A percentile compares a stretch with the other conserved stretches of the same genome.
phyloP scores from a whole-genome alignment of 2,888 invertebrate genomes.

The Chymomyza amoena region DNA sequence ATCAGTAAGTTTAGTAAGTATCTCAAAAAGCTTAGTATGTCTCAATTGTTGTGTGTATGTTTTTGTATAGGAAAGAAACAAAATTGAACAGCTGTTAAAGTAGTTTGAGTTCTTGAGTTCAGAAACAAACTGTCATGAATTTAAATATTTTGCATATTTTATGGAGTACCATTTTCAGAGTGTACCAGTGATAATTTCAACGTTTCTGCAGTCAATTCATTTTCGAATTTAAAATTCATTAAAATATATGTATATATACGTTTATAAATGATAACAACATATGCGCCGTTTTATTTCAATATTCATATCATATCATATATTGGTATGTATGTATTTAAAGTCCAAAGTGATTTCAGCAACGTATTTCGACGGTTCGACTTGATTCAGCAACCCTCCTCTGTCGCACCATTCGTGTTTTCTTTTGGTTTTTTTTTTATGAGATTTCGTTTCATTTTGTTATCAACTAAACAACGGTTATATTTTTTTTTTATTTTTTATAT shows the following conservation, averaged over 20 bases:
- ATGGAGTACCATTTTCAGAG: constrained; percentile 20
- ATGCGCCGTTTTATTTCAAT: constrained; percentile 12
- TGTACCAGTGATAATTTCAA: constrained; percentile 51
- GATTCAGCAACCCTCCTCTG: constrained; percentile 68
- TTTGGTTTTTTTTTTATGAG: constrained; percentile 28
- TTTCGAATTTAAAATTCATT: constrained; percentile 27
- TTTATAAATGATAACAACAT: constrained; percentile 9
- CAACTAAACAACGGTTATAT: constrained; percentile 63
- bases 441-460: constrained; percentile 35
- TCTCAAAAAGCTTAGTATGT: constrained; percentile 66
- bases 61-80: constrained; percentile 60
- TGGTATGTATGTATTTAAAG: constrained; percentile 45
- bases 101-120: constrained; percentile 43
- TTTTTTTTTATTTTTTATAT: not conserved
- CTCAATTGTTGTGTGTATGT: constrained; percentile 51
- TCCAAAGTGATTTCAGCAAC: constrained; percentile 68
- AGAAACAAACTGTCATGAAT: constrained; percentile 42
- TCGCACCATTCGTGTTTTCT: constrained; percentile 62
- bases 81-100: constrained; percentile 64
- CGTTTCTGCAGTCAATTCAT: constrained; percentile 51
- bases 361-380: constrained; percentile 67
- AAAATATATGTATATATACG: constrained; percentile 7
- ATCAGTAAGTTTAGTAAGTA: constrained; percentile 64
- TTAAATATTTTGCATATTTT: constrained; percentile 19
- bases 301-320: constrained; percentile 24